Percentiles rank a stretch among this genome's conserved stretches.
Evolutionary conservation across 2,888 invertebrate genomes (phyloP).

Genomic region (Spodoptera littoralis): DNA sequence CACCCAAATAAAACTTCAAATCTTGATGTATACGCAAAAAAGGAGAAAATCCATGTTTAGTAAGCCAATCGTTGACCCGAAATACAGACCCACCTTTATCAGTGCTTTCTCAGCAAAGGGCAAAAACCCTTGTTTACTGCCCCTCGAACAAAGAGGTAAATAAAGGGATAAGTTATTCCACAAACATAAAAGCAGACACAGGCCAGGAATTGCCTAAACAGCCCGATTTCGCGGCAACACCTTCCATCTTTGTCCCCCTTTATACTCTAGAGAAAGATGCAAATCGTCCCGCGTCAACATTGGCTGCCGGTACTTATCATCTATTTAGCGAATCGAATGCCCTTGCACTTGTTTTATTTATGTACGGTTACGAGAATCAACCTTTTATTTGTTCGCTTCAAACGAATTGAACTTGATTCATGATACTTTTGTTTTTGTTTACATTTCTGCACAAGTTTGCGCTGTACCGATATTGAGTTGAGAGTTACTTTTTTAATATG

Average conservation of each 20-base stretch:
- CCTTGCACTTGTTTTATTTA: constrained; percentile 72
- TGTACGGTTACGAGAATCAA: constrained; percentile 34
- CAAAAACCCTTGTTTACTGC: constrained; percentile 3
- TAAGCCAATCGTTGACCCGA: constrained; percentile 1
- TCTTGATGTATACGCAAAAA: no score
- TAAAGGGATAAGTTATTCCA: constrained; percentile 15
- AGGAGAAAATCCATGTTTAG: background rate
- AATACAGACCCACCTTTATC: background rate
- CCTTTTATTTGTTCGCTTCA: constrained; percentile 33
- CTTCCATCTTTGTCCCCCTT: constrained; percentile 62
- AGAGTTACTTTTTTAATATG: constrained; percentile 1
- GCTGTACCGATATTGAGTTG: constrained; percentile 7
- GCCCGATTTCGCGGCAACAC: constrained; percentile 47
- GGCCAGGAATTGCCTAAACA: constrained; percentile 31
- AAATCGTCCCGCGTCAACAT: constrained; percentile 42
- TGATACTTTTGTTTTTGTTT: constrained; percentile 45
- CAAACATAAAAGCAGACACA: constrained; percentile 12
- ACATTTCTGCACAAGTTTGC: constrained; percentile 2
- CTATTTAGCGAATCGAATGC: constrained; percentile 72
- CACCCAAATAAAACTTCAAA: no score
- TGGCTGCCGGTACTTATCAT: constrained; percentile 71
- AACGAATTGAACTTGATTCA: constrained; percentile 32
- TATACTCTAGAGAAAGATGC: constrained; percentile 59
- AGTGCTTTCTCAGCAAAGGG: background rate
- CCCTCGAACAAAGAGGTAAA: constrained; percentile 4